Evolutionary conservation across 1,140 invertebrate species (phyloP).

Genomic region (Bombus waltoni): DNA sequence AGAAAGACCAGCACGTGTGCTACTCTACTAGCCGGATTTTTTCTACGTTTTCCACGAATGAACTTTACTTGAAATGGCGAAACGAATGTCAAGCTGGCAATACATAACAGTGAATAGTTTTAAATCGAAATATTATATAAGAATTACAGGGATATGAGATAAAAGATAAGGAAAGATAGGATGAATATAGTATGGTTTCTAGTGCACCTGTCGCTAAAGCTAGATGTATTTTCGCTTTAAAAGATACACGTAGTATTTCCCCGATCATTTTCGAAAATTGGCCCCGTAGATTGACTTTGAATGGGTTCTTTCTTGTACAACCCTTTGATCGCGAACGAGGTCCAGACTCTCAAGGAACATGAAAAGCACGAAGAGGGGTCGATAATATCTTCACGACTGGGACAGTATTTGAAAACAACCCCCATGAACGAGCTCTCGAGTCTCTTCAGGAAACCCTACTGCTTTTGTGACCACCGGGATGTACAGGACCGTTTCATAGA

Average conservation of each 20-base stretch:
- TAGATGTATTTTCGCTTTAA: not conserved
- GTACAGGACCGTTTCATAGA: conserved; percentile 37
- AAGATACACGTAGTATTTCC: conserved; percentile 9
- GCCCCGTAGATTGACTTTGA: conserved; percentile 25
- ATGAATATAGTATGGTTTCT: too few relatives aligned
- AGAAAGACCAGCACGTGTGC: conserved; percentile 28
- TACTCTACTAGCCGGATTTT: not conserved
- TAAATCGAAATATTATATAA: not conserved
- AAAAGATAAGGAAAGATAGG: not conserved
- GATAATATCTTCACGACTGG: conserved; percentile 49
- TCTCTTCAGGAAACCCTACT: conserved; percentile 12
- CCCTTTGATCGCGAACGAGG: conserved; percentile 41
- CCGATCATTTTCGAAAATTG: conserved; percentile 50
- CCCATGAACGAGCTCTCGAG: conserved; percentile 35
- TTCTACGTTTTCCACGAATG: conserved; percentile 15
- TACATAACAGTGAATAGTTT: not conserved
- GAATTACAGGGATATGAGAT: not conserved
- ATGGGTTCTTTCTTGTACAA: conserved; percentile 24
- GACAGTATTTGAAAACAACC: conserved; percentile 67
- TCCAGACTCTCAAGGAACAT: conserved; percentile 52
- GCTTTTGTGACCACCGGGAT: conserved; percentile 26
- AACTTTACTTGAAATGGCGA: not conserved
- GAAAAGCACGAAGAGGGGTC: conserved; percentile 54
- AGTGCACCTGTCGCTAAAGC: not conserved
- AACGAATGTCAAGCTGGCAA: not conserved